These are phyloP conservation scores for Plebejus argus DNA, from an alignment of 2,888 invertebrate genomes.

Conservation along the genomic window DNA sequence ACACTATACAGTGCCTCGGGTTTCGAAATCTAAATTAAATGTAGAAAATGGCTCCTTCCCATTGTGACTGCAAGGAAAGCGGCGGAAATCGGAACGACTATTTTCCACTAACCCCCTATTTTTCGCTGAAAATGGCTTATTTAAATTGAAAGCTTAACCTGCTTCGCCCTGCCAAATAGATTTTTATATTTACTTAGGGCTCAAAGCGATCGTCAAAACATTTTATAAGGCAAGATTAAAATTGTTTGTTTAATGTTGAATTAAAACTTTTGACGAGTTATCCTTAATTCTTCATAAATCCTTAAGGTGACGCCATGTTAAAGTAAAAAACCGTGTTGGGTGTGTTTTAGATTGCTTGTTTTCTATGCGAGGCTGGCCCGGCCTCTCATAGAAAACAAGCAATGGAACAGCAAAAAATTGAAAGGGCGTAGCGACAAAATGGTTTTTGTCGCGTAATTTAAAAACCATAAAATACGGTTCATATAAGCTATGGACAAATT, in stretches of 20 bases:
- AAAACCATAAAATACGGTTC: too few species aligned
- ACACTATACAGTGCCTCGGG: neutral
- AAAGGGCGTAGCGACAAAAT: too few species aligned
- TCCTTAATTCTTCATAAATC: neutral
- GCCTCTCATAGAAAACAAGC: too few species aligned
- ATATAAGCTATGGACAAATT: too few species aligned
- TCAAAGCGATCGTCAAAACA: neutral
- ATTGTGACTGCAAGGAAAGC: neutral
- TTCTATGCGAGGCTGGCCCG: too few species aligned
- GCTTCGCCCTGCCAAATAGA: neutral
- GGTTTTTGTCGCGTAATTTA: too few species aligned
- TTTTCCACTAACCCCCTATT: constrained; percentile 1
- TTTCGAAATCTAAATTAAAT: neutral
- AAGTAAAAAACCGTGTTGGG: too few species aligned
- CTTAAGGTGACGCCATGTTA: too few species aligned
- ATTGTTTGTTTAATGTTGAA: neutral
- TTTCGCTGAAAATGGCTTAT: neutral
- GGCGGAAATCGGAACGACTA: neutral
- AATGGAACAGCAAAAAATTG: too few species aligned
- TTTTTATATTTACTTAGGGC: neutral
- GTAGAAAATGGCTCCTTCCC: neutral
- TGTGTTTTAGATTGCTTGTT: too few species aligned
- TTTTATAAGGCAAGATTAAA: neutral
- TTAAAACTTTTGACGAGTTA: neutral
- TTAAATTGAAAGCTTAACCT: neutral